These are phyloP conservation scores for Archilochus colubris DNA, from an alignment of 2,113 vertebrate species.

Conservation along the genomic window DNA sequence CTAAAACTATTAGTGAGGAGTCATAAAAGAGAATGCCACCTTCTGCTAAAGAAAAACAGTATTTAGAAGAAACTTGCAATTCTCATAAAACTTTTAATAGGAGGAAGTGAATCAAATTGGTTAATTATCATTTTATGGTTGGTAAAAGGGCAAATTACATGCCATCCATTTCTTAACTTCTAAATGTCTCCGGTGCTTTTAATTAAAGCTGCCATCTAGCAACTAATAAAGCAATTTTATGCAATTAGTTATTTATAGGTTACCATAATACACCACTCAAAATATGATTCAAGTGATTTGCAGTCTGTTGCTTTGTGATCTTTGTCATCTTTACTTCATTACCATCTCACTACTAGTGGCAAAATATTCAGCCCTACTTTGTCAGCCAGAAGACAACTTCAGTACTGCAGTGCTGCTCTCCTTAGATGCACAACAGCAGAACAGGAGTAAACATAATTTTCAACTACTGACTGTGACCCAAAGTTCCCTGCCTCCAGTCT, in stretches of 20 bases:
- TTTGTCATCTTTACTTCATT: conserved; percentile 60
- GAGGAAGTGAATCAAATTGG: conserved; percentile 81
- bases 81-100: conserved; percentile 82
- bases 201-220: conserved; percentile 82
- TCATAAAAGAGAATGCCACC: conserved; percentile 69
- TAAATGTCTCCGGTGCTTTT: conserved; percentile 80
- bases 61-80: conserved; percentile 73
- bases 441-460: conserved; percentile 8
- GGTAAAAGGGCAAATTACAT: conserved; percentile 83
- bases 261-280: conserved; percentile 77
- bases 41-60: conserved; percentile 72
- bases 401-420: background rate
- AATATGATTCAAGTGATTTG: conserved; percentile 79
- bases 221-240: conserved; percentile 81
- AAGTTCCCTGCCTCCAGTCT: background rate
- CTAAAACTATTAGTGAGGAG: conserved; percentile 52
- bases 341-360: background rate
- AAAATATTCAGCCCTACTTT: conserved; percentile 28
- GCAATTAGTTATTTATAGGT: conserved; percentile 85
- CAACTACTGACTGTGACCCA: background rate
- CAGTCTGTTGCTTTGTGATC: conserved; percentile 72
- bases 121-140: conserved; percentile 83
- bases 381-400: conserved; percentile 20
- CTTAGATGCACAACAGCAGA: background rate
- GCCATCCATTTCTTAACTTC: conserved; percentile 81